Evolutionary conservation across 2,113 vertebrate species (phyloP).

Genomic region (Neolamprologus brichardi): DNA sequence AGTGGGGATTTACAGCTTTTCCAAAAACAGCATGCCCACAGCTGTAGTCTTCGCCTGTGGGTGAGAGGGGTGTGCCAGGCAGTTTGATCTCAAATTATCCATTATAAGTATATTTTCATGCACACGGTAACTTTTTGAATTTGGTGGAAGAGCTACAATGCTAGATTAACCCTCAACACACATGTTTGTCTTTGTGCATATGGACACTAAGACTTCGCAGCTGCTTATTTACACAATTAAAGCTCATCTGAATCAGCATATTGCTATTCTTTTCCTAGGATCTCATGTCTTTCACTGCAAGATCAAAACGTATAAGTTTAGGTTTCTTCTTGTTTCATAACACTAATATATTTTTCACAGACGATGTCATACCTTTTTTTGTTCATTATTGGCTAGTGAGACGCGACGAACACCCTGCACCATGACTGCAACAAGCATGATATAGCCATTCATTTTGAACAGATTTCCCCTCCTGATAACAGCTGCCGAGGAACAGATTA

Average conservation of each 20-base stretch:
- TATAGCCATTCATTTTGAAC: slow-evolving; percentile 10
- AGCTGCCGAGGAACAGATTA: slow-evolving; percentile 43
- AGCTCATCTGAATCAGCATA: neutral
- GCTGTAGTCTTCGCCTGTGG: neutral
- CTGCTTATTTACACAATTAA: neutral
- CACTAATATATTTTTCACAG: neutral
- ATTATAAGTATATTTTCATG: neutral
- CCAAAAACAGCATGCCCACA: neutral
- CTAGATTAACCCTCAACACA: neutral
- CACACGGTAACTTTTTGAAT: neutral
- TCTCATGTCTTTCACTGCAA: neutral
- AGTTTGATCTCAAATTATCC: neutral
- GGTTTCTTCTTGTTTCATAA: neutral
- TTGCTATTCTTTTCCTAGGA: neutral
- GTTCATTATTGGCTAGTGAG: neutral
- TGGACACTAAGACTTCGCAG: neutral
- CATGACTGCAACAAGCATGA: neutral
- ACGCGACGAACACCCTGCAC: neutral
- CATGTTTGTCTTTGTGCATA: neutral
- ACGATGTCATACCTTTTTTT: neutral
- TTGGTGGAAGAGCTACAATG: neutral
- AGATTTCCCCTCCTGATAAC: slow-evolving; percentile 22
- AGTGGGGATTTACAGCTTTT: slow-evolving; percentile 16
- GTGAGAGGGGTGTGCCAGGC: neutral
- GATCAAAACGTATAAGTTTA: neutral